Base-by-base conservation (phyloP, 2,113 vertebrate species). In the Oncorhynchus mykiss region DNA sequence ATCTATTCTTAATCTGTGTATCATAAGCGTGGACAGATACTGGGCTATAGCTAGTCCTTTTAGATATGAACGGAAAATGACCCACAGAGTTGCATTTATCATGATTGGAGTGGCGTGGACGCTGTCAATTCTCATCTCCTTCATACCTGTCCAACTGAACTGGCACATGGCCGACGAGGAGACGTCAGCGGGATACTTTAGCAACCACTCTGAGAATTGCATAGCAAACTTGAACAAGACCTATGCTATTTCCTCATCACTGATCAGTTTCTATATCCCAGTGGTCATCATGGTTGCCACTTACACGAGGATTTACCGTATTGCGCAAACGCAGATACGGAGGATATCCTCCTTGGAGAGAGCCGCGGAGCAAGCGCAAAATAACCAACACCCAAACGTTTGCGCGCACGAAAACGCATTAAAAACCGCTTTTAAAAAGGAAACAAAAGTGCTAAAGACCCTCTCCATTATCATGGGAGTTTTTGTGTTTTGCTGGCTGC, bases 41-140 rank as follows among this genome's bases (percentile, higher is more conserved):
- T 94, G 94, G 95, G 94, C 94, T 82, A 94, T 95, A 0, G 86
- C 93, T 68, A 95, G 93, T 74, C 93, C 94, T 22, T 95, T 96
- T 62, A 91, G 87, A 65, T 94, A 94, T 0, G 91, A 94, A 88
- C 92, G 89, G 1, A 93, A 92, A 70, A 95, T 95, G 95, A 96
- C 92, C 0, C 93, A 76, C 67, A 81, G 84, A 4, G 90, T 95
- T 34, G 94, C 94, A 11, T 94, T 94, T 0, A 69, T 93, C 24
- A 93, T 94, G 94, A 93, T 95, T 13, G 92, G 89, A 0, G 6
- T 84, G 73, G 91, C 91, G n/a, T 93, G 92, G 91, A 91, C 84
- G 4, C 84, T 92, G 8, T 93, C 92, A 1, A 86, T 95, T 69
- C 91, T 96, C 29, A 94, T 95, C 82, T 95, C 94, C 70, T 95